Base-by-base conservation (phyloP, 2,888 invertebrate species). In the Latrodectus hesperus region DNA sequence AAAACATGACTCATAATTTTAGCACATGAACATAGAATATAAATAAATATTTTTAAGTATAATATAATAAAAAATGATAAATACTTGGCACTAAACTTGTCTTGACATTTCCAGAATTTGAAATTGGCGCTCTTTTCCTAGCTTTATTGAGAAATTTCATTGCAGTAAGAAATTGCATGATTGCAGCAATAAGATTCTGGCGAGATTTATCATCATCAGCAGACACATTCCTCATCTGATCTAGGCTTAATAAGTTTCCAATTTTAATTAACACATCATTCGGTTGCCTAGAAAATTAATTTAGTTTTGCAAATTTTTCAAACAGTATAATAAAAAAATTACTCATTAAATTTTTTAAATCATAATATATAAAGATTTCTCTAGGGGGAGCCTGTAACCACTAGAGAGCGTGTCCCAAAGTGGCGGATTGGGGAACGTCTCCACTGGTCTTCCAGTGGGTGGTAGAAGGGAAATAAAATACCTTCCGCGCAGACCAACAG, bases 131-230 rank as follows among this genome's bases (percentile, higher is more conserved):
- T n/a, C 78, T 51, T 12, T 67, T 77, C 26, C 65, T 87, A 53
- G 60, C 82, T 72, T 49, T 65, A 9, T 55, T 76, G 6, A 60
- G n/a, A 60, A n/a, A 60, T 10, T 60, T 60, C 60, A 60, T 60
- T 60, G 60, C n/a, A 14, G 76, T 68, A 64, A 87, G 75, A 71
- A 87, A 87, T 38, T 55, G n/a, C 86, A 87, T 77, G 9, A 87
- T 87, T 11, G 49, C n/a, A n/a, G 53, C 10, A 77, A 87, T 87
- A 49, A 87, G 55, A 55, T 81, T 81, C 52, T 49, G 53, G 8
- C 81, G 76, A 16, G 53, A 55, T 14, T 55, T 72, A 65, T 75
- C 81, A 8, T 26, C 49, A 52, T 80, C 70, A 2, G 51, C 26
- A 26, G 70, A 22, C 51, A 78, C 55, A 10, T 68, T 84, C 71